Conservation (phyloP, 2,797 vertebrate species). For the Ambastaia sidthimunki region DNA sequence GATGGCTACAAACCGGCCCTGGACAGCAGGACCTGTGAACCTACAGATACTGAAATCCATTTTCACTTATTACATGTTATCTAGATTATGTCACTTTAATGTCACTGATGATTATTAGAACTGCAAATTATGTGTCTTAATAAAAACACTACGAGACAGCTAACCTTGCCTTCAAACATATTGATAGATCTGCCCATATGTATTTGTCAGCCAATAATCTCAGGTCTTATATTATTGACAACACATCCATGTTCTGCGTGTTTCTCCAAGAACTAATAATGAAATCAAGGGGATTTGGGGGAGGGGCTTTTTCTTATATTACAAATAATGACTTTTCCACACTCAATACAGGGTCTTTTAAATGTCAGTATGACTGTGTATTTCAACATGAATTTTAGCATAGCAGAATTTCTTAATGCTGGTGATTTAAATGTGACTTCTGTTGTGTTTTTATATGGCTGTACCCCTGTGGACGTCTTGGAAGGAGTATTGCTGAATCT, state of each 20-base stretch:
- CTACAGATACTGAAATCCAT: conserved; percentile 74
- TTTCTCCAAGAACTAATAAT: not conserved
- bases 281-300: not conserved
- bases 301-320: not conserved
- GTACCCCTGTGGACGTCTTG: conserved; percentile 74
- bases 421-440: too few species aligned
- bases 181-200: not conserved
- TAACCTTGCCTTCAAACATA: not conserved
- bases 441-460: conserved; percentile 5
- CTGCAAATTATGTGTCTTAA: not conserved
- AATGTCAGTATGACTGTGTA: too few species aligned
- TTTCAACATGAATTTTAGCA: too few species aligned
- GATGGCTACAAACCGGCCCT: conserved; percentile 79
- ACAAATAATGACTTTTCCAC: not conserved
- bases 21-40: conserved; percentile 81
- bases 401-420: not conserved
- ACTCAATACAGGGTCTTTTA: not conserved
- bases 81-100: not conserved
- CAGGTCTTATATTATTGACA: not conserved
- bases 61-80: not conserved
- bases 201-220: not conserved
- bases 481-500: not conserved
- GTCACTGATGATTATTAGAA: not conserved
- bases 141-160: not conserved
- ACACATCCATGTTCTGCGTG: not conserved